phyloP scores from a whole-genome alignment of 2,888 invertebrate genomes.

The Parnassius glacialis region DNA sequence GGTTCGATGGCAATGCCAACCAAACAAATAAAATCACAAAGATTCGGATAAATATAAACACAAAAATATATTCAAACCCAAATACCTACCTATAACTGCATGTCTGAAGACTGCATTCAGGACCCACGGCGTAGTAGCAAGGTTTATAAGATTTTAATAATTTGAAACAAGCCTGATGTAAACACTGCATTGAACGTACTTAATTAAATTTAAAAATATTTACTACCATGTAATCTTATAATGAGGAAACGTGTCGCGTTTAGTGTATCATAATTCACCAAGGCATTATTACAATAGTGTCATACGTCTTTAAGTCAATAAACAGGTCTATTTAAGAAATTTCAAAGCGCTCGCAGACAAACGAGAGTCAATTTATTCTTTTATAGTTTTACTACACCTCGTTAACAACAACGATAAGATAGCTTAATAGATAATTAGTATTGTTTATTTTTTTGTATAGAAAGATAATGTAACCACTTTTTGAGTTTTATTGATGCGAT shows the following conservation, averaged over 20 bases:
- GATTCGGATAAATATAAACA: too few relatives aligned
- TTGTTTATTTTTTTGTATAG: constrained; percentile 52
- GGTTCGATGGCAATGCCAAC: too few relatives aligned
- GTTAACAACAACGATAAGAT: constrained; percentile 69
- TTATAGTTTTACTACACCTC: constrained; percentile 72
- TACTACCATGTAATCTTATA: constrained; percentile 40
- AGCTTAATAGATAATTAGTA: constrained; percentile 74
- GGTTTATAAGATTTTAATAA: too few relatives aligned
- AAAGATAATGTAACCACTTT: constrained; percentile 23
- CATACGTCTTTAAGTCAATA: constrained; percentile 42
- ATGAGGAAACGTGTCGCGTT: constrained; percentile 55
- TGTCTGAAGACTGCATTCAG: too few relatives aligned
- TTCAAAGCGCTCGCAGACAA: constrained; percentile 60
- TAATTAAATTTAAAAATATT: constrained; percentile 28
- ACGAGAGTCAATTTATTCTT: constrained; percentile 57
- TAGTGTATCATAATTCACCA: constrained; percentile 36
- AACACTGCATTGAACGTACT: constrained; percentile 14
- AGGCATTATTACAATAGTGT: constrained; percentile 20
- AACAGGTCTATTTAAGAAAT: constrained; percentile 64
- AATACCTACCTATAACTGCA: too few relatives aligned
- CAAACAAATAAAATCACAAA: too few relatives aligned
- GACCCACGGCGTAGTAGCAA: too few relatives aligned
- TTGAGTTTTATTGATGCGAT: constrained; percentile 31
- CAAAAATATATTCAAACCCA: too few relatives aligned
- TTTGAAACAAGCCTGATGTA: neutral